Conservation (phyloP, 2,113 vertebrate genomes). For the Cepphus grylle region DNA sequence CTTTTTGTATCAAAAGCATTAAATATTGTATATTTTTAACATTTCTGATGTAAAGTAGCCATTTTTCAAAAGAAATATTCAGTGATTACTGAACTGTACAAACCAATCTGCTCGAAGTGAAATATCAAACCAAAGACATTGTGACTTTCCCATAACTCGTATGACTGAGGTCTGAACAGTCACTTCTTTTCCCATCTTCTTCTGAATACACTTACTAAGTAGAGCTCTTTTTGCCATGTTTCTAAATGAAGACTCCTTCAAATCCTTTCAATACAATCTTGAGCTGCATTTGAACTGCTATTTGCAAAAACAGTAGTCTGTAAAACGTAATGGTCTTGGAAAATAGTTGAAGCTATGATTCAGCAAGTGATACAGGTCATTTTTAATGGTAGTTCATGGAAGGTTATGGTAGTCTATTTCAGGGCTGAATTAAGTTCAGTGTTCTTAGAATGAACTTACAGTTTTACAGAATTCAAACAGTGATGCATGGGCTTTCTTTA, state of each 20-base stretch:
- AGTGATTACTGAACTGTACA: background rate
- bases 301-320: background rate
- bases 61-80: background rate
- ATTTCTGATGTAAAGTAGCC: background rate
- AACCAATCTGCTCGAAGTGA: background rate
- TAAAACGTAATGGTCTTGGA: background rate
- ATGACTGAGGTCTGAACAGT: background rate
- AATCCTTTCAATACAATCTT: background rate
- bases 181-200: background rate
- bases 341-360: background rate
- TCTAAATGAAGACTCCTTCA: background rate
- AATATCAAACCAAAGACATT: background rate
- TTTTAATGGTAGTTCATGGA: background rate
- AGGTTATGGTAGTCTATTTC: background rate
- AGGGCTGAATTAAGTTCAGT: background rate
- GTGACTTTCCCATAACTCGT: background rate
- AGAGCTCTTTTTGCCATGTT: background rate
- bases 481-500: background rate
- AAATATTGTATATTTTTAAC: background rate
- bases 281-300: background rate
- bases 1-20: background rate
- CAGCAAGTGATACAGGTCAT: background rate
- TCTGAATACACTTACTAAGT: background rate
- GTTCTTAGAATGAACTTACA: background rate
- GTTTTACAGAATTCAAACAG: background rate